These are phyloP conservation scores for Neomorphus geoffroyi DNA, from an alignment of 2,797 vertebrate species.

Conservation along the genomic window DNA sequence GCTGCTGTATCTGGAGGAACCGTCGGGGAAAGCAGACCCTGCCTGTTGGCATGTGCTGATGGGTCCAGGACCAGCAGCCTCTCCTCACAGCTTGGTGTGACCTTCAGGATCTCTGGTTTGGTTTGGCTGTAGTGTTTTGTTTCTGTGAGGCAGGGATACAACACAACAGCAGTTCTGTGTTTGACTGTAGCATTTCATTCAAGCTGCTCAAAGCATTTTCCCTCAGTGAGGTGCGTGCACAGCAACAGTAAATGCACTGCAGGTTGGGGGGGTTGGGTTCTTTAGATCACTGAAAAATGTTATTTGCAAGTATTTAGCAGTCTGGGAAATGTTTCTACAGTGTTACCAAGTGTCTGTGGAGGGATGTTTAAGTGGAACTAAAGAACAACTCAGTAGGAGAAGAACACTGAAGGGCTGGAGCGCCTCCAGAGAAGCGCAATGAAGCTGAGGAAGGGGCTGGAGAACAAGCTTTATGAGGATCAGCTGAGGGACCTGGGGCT, in stretches of 20 bases:
- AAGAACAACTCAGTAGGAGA: no score
- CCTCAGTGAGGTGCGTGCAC: accelerated
- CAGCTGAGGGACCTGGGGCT: no score
- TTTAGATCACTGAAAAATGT: neutral
- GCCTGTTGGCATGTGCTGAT: accelerated
- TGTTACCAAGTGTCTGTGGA: no score
- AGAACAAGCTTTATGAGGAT: no score
- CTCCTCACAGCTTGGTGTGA: accelerated
- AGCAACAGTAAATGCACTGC: neutral
- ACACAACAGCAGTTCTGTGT: neutral
- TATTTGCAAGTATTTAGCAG: neutral
- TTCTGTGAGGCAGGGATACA: neutral
- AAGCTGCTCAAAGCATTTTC: neutral
- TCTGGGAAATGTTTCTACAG: no score
- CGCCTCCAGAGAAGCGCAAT: no score
- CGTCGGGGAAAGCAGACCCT: neutral
- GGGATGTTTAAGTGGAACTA: no score
- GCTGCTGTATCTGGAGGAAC: neutral
- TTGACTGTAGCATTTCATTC: accelerated
- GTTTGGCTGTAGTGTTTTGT: neutral
- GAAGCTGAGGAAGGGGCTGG: no score
- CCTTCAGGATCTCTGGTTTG: neutral
- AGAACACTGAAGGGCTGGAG: no score
- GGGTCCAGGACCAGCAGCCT: neutral
- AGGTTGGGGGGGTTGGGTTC: no score